phyloP scores from a whole-genome alignment of 2,797 vertebrate genomes.

The Pangasius larnaudii region DNA sequence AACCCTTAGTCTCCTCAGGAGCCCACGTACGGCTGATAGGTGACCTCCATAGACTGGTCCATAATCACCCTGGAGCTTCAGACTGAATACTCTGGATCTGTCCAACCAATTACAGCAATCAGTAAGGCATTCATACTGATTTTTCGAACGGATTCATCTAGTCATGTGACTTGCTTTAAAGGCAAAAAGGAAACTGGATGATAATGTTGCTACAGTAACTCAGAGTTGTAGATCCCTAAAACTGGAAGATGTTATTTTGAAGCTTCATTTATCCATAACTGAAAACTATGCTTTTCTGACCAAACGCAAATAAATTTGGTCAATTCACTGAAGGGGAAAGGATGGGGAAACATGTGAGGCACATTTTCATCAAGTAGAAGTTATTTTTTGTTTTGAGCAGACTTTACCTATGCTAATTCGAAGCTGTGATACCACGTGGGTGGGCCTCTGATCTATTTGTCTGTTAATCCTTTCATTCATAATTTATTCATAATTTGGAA shows the following conservation, averaged over 20 bases:
- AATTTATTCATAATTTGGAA: background rate
- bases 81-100: slow-evolving; percentile 1
- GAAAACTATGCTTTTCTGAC: background rate
- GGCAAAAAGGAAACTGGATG: background rate
- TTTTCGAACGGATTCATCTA: background rate
- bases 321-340: background rate
- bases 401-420: background rate
- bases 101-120: background rate
- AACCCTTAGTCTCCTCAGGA: background rate
- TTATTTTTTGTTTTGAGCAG: background rate
- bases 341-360: background rate
- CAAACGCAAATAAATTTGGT: background rate
- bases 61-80: background rate
- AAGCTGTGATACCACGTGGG: background rate
- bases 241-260: background rate
- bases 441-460: background rate
- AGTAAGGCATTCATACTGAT: slow-evolving; percentile 6
- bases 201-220: background rate
- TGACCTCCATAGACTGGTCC: slow-evolving; percentile 34
- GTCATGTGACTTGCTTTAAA: background rate
- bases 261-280: background rate
- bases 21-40: background rate
- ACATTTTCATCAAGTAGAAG: background rate
- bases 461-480: background rate
- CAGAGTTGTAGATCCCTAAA: background rate